Evolutionary conservation across 2,797 vertebrate genomes (phyloP), one percentile per base, ranked within the genome.

Genomic region (Loriculus beryllinus): DNA sequence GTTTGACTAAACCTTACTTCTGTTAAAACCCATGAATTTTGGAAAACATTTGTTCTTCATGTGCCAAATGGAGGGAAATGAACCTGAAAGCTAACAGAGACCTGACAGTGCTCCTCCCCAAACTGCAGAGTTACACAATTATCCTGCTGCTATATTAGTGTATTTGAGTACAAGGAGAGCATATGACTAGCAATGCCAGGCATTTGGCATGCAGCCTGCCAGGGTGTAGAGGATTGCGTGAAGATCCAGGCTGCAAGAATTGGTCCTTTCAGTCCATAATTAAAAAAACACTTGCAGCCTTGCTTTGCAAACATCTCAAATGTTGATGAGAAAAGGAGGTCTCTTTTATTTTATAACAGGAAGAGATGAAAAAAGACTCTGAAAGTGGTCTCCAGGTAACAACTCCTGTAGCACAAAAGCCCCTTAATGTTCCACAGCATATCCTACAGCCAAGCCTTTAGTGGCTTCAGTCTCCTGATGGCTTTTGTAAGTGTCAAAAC

Each of bases 401-500:
- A 69, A 76, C 14, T 16, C 33, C 78, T 92, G 65, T 35, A 90
- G 59, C 54, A 82, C 45, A 85, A 91, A 94, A 74, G 40, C 7
- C 14, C 57, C 40, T 60, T 82, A 54, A 29, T 35, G 31, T 23
- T 69, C 40, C 49, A 64, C 17, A 33, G 33, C 21, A 10, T 15
- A 56, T 72, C n/a, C 71, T 82, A 68, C 64, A 76, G 13, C 25
- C 7, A 6, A 71, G 19, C 5, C 31, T 77, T 83, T 43, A 60
- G 39, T 37, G 39, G 29, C 35, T 72, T 82, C 42, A 25, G 67
- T 40, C 52, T 86, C 80, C 49, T 33, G 28, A 64, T 43, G 63
- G 42, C n/a, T 54, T 39, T 70, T 77, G 52, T 22, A 72, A 42
- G 10, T 43, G 54, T 76, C 82, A 90, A 65, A 85, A 88, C 35